A percentile compares a stretch with the other conserved stretches of the same genome.
Evolutionary conservation across 2,888 invertebrate species (phyloP).

Genomic region (Odontocolon sp.): DNA sequence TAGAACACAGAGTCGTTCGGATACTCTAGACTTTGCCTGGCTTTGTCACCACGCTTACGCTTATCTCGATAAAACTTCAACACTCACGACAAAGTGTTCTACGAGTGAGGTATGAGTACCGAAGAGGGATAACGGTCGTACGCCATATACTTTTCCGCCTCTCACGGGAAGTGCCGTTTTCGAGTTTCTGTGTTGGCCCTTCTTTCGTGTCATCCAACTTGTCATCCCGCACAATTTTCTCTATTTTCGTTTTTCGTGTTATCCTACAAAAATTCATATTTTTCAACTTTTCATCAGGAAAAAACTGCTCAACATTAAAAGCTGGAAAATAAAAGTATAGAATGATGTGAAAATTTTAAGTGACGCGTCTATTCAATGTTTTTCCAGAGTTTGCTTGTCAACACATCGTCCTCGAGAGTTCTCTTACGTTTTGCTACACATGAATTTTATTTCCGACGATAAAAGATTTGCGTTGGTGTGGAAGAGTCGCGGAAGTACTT

Average conservation of each 20-base stretch:
- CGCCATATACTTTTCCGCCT: neutral
- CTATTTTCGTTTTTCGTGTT: too few species aligned
- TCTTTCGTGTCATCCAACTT: too few species aligned
- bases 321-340: too few species aligned
- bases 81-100: neutral
- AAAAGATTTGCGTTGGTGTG: slow-evolving; percentile 15
- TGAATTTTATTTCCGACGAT: too few species aligned
- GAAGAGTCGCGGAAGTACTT: slow-evolving; percentile 8
- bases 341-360: too few species aligned
- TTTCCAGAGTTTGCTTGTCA: neutral
- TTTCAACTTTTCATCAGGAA: too few species aligned
- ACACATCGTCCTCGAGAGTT: neutral
- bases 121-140: neutral
- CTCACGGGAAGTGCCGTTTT: neutral
- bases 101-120: neutral
- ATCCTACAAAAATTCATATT: too few species aligned
- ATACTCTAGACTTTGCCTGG: neutral
- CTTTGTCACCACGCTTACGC: neutral
- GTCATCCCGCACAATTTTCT: too few species aligned
- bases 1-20: neutral
- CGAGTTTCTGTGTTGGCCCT: too few species aligned
- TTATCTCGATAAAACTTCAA: slow-evolving; percentile 6
- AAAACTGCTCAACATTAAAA: too few species aligned
- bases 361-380: too few species aligned
- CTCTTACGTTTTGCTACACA: too few species aligned